phyloP scores from a whole-genome alignment of 2,797 vertebrate species.

The Graptemys geographica region DNA sequence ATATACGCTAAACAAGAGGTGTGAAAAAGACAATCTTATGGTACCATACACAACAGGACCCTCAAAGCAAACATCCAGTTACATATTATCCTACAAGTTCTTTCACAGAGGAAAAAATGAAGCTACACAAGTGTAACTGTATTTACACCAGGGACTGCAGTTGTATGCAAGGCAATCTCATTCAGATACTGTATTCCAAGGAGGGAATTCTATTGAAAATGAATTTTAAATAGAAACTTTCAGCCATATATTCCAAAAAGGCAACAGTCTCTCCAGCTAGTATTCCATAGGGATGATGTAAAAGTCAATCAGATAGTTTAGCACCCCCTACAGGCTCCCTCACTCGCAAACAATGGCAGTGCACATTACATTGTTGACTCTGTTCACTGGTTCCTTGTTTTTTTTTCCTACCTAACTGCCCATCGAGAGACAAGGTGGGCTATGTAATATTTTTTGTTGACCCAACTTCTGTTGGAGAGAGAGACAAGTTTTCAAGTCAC shows the following conservation, averaged over 20 bases:
- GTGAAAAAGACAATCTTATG: background rate
- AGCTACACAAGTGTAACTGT: background rate
- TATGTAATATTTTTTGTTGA: too few species aligned
- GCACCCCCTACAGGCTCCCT: background rate
- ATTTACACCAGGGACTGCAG: background rate
- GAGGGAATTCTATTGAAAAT: background rate
- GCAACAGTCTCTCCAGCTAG: background rate
- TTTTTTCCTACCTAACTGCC: background rate
- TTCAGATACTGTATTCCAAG: background rate
- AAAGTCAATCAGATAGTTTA: background rate
- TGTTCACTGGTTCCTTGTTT: background rate
- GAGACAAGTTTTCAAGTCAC: too few species aligned
- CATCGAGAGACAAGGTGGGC: too few species aligned
- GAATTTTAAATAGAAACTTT: conserved; percentile 14
- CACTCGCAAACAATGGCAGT: background rate
- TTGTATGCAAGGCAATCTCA: background rate
- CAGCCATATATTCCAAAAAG: background rate
- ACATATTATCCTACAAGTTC: background rate
- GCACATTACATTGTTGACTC: rapidly evolving
- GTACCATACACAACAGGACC: background rate
- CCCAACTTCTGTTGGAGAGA: too few species aligned
- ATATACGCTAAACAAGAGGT: background rate
- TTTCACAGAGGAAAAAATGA: background rate
- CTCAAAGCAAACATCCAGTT: background rate
- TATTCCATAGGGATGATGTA: background rate